Base-by-base conservation (phyloP, 2,888 invertebrate genomes). In the Dichetophora obliterata region DNA sequence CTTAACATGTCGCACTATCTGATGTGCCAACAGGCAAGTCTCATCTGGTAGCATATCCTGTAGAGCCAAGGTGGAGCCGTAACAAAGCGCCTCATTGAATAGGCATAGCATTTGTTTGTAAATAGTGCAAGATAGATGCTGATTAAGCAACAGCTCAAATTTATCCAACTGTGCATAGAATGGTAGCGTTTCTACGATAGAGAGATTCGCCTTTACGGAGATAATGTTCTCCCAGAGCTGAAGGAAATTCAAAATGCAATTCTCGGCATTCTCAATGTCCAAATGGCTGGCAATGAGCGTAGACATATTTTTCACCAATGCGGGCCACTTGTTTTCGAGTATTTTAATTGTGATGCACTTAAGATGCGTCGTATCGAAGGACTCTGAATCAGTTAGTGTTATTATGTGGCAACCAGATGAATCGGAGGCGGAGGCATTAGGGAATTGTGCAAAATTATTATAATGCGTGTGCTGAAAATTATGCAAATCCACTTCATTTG, bases 191-290 rank as follows among this genome's bases (percentile, higher is more conserved):
- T 96, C 96, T 80, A 95, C 94, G 37, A 96, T 94, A 61, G 96
- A 96, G 75, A 97, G 91, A 90, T 96, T 96, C 27, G 96, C 95
- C 90, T 95, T 95, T 0, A 96, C 96, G 75, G 96, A 96, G 85
- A 97, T 96, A 22, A 96, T 95, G 81, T 95, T 94, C 86, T 96
- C 95, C 96, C 96, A 96, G 52, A 97, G 90, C 72, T 94, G 93
- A 81, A 97, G 91, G 87, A 96, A 97, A 69, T 95, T 95, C 75
- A 96, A 90, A 83, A 94, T 92, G 88, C 94, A 94, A 83, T 93
- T 93, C 89, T 94, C 93, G 74, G 93, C 91, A 6, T 85, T 85
- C 24, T 87, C 84, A 16, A 86, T 78, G 43, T 83, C 82, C 80
- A 87, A 85, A 76, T 85, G 84, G 52, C 85, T 81, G 27, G 83